Evolutionary conservation across 2,113 vertebrate genomes (phyloP).

Genomic region (Octodon degus): DNA sequence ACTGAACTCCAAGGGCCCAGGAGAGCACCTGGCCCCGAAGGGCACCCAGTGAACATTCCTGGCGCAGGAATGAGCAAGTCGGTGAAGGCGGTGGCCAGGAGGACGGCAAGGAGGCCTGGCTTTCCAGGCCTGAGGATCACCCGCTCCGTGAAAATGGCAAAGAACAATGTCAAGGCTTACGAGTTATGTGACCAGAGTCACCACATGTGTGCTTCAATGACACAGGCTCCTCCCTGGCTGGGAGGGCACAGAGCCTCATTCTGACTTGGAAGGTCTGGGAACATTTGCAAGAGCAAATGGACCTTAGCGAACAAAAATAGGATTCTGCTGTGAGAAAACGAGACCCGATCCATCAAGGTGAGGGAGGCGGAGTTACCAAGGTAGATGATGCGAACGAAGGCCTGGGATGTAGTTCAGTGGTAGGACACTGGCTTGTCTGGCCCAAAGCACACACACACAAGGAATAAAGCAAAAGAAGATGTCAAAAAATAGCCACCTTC

Average conservation of each 20-base stretch:
- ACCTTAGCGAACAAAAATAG: background rate
- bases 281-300: background rate
- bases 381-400: background rate
- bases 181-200: background rate
- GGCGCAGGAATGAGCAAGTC: background rate
- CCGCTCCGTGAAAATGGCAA: background rate
- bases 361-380: background rate
- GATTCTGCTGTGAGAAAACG: background rate
- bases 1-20: background rate
- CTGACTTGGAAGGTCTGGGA: background rate
- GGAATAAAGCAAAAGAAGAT: too few relatives aligned
- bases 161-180: background rate
- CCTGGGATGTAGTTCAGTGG: background rate
- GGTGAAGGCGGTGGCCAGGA: rapidly evolving
- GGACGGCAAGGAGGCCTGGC: background rate
- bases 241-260: background rate
- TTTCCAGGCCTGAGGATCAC: background rate
- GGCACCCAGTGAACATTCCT: too few relatives aligned
- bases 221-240: rapidly evolving
- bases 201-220: rapidly evolving
- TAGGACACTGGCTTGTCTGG: background rate
- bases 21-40: rapidly evolving
- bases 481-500: too few relatives aligned
- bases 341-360: background rate
- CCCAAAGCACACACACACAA: background rate